A percentile compares a stretch with the other conserved stretches of the same genome.
Conservation (phyloP, 2,888 invertebrate genomes). For the Melanostoma scalare region DNA sequence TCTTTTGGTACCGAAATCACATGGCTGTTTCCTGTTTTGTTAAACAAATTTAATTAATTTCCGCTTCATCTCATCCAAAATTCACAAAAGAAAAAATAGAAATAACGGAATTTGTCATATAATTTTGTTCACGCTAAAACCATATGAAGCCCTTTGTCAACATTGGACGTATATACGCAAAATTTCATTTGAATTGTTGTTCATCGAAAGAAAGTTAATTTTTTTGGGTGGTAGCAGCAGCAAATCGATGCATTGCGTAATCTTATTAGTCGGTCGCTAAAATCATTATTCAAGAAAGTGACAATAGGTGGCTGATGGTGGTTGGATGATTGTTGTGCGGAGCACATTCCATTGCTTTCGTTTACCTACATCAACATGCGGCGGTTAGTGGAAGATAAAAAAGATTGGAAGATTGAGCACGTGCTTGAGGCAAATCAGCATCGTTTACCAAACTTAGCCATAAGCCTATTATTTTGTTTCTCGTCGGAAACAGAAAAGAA, state of each 20-base stretch:
- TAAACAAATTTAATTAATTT: conserved; percentile 42
- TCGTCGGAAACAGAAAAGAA: conserved; percentile 31
- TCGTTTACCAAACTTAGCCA: conserved; percentile 45
- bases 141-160: conserved; percentile 22
- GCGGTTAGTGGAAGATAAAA: conserved; percentile 8
- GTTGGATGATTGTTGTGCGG: neutral
- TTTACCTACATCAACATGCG: neutral
- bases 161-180: conserved; percentile 44
- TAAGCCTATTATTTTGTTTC: conserved; percentile 57
- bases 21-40: conserved; percentile 40
- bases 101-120: conserved; percentile 4
- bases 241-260: conserved; percentile 17
- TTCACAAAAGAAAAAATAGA: neutral
- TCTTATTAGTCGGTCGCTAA: conserved; percentile 2
- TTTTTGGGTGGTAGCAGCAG: neutral
- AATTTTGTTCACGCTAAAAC: conserved; percentile 41
- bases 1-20: conserved; percentile 26
- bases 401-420: conserved; percentile 60
- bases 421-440: conserved; percentile 48
- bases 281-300: conserved; percentile 13
- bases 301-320: neutral
- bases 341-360: neutral
- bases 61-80: conserved; percentile 13
- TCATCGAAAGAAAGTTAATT: conserved; percentile 62
- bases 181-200: conserved; percentile 51